Evolutionary conservation across 2,797 vertebrate species (phyloP).

Genomic region (Harpagifer antarcticus): DNA sequence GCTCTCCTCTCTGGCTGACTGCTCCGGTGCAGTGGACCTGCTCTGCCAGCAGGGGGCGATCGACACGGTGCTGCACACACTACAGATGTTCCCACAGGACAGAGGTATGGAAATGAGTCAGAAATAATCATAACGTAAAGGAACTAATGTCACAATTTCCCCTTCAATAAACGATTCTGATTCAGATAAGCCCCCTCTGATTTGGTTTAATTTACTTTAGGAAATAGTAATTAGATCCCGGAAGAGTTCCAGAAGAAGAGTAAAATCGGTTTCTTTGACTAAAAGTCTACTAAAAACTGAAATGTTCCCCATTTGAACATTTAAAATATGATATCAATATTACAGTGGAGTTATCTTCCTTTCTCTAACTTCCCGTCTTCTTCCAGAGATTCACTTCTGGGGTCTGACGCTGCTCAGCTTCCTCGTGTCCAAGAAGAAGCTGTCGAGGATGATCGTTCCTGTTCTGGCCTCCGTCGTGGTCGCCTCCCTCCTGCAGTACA

Average conservation of each 20-base stretch:
- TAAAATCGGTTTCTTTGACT: not conserved
- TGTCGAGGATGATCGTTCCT: conserved; percentile 88
- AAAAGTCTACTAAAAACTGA: not conserved
- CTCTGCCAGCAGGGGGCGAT: conserved; percentile 92
- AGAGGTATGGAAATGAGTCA: conserved; percentile 76
- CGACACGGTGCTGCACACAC: conserved; percentile 91
- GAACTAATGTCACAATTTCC: too few species aligned
- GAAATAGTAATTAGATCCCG: not conserved
- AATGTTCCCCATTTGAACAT: not conserved
- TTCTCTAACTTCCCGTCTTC: not conserved
- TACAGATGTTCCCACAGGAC: conserved; percentile 93
- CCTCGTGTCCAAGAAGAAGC: conserved; percentile 90
- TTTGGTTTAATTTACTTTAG: not conserved
- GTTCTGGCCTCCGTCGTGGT: conserved; percentile 90
- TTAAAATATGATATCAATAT: not conserved
- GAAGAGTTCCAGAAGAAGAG: not conserved
- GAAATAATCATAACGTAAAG: too few species aligned
- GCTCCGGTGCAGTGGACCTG: conserved; percentile 89
- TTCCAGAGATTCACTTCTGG: conserved; percentile 92
- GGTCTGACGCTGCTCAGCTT: conserved; percentile 89
- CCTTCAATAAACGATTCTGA: too few species aligned
- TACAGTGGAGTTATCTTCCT: not conserved
- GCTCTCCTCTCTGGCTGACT: conserved; percentile 87
- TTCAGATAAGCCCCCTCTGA: too few species aligned
- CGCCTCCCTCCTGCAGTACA: conserved; percentile 87